These are phyloP conservation scores for Rhinoraja longicauda DNA, from an alignment of 2,797 vertebrate species.

Conservation along the genomic window DNA sequence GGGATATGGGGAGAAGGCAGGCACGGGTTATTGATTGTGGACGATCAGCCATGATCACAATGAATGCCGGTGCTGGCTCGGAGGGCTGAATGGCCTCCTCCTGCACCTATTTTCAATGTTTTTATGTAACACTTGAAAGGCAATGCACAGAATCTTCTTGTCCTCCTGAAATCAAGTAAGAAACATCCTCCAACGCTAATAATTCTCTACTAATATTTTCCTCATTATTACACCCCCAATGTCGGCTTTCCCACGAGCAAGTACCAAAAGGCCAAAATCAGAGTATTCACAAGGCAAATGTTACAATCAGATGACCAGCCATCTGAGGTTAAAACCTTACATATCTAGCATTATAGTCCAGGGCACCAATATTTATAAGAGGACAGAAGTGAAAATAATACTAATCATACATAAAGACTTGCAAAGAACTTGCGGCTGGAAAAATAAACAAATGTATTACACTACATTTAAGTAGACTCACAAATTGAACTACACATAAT, in stretches of 20 bases:
- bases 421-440: background rate
- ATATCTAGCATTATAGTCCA: background rate
- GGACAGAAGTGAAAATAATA: background rate
- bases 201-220: background rate
- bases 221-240: background rate
- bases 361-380: background rate
- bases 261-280: background rate
- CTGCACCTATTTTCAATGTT: no score
- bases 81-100: no score
- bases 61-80: no score
- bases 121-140: no score
- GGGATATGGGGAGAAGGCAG: no score
- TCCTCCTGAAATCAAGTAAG: background rate
- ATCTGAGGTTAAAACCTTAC: background rate
- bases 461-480: no score
- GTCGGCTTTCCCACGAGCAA: background rate
- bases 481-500: background rate
- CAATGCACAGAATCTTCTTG: background rate
- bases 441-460: background rate
- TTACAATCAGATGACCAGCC: background rate
- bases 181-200: background rate
- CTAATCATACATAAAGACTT: background rate
- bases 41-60: no score
- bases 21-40: no score
- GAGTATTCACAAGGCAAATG: background rate